phyloP scores from a whole-genome alignment of 2,113 vertebrate genomes.

The Macquaria australasica region DNA sequence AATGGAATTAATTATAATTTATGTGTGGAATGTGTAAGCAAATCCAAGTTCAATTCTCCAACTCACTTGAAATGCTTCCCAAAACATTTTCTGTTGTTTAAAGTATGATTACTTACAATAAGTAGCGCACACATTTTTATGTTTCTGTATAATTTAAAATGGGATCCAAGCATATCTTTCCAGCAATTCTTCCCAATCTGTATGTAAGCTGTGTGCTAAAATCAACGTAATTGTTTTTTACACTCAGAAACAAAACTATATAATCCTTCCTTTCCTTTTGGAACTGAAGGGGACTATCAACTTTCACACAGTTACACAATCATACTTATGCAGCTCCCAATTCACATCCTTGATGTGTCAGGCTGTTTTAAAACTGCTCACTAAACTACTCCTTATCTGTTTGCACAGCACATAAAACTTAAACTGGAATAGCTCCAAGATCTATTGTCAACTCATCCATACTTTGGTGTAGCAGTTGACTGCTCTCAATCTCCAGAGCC shows the following conservation, averaged over 20 bases:
- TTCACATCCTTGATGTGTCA: slow-evolving; percentile 18
- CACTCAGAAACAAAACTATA: not conserved
- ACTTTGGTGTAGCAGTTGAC: not conserved
- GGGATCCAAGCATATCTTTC: not conserved
- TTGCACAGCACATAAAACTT: slow-evolving; percentile 29
- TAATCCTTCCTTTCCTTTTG: not conserved
- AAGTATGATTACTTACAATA: not conserved
- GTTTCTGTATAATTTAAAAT: not conserved
- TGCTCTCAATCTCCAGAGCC: slow-evolving; percentile 36
- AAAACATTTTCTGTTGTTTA: not conserved
- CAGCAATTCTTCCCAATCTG: not conserved
- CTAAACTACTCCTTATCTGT: slow-evolving; percentile 5
- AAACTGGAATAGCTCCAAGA: slow-evolving; percentile 15
- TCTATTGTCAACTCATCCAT: slow-evolving; percentile 24
- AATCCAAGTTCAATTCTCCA: not conserved
- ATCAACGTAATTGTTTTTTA: not conserved
- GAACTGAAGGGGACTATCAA: not conserved
- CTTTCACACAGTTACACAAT: not conserved
- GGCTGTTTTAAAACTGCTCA: not conserved
- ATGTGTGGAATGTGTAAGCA: not conserved
- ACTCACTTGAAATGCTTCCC: not conserved
- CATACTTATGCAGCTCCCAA: not conserved
- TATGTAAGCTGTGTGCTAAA: not conserved
- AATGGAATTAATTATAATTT: slow-evolving; percentile 39
- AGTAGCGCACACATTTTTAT: not conserved